Percentiles rank a stretch among this genome's conserved stretches.
Evolutionary conservation across 1,140 invertebrate genomes (phyloP).

Genomic region (Danaus plexippus): DNA sequence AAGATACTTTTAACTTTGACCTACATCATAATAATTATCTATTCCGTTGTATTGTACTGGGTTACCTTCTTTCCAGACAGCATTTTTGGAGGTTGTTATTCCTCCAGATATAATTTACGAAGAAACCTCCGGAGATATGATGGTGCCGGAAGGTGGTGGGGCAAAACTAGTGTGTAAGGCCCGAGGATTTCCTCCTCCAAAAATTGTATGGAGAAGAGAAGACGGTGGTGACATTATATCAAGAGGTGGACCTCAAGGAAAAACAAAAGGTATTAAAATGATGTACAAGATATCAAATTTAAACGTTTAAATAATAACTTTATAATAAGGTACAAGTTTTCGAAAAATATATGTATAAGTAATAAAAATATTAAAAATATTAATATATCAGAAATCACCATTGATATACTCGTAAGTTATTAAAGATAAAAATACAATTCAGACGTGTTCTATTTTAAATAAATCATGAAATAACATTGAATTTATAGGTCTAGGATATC

Average conservation of each 20-base stretch:
- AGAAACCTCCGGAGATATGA: constrained; percentile 90
- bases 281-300: no score
- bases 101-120: constrained; percentile 92
- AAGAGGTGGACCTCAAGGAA: constrained; percentile 77
- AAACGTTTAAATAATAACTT: no score
- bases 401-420: constrained; percentile 7
- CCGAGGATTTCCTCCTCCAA: constrained; percentile 86
- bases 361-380: no score
- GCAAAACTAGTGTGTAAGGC: constrained; percentile 90
- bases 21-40: no score
- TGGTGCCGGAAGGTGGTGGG: constrained; percentile 91
- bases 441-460: constrained; percentile 23
- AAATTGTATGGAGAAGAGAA: constrained; percentile 89
- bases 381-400: no score
- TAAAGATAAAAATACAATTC: constrained; percentile 10
- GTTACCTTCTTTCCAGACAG: constrained; percentile 72
- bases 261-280: constrained; percentile 77
- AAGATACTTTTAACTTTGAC: no score
- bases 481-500: constrained; percentile 32
- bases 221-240: constrained; percentile 87
- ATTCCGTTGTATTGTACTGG: constrained; percentile 1
- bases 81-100: constrained; percentile 89
- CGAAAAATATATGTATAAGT: no score
- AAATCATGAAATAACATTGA: constrained; percentile 30
- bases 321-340: no score